Percentiles rank a stretch among this genome's conserved stretches.
phyloP scores from a whole-genome alignment of 2,113 vertebrate genomes.

The Ploceus nigricollis region DNA sequence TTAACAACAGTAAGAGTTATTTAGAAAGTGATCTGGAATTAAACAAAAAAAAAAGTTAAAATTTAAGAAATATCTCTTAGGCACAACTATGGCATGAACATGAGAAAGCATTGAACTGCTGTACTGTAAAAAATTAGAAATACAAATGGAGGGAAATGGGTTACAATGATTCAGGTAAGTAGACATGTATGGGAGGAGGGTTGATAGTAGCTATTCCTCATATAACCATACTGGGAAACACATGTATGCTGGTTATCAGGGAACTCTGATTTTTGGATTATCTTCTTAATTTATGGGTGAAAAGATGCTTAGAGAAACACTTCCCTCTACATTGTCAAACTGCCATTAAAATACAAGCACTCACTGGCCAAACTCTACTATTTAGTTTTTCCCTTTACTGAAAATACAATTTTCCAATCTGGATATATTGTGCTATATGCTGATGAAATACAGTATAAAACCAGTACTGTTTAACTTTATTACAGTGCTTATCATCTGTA shows the following conservation, averaged over 20 bases:
- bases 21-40: background rate
- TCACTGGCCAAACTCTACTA: background rate
- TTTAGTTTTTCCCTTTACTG: background rate
- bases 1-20: background rate
- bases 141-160: background rate
- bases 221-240: background rate
- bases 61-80: background rate
- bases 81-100: background rate
- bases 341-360: background rate
- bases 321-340: background rate
- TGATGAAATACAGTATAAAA: background rate
- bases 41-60: background rate
- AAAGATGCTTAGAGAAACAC: background rate
- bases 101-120: background rate
- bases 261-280: background rate
- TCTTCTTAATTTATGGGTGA: background rate
- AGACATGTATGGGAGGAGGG: background rate
- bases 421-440: background rate
- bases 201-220: background rate
- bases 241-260: background rate
- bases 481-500: background rate
- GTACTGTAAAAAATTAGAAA: background rate
- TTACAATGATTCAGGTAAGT: background rate
- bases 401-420: background rate
- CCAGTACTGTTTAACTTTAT: background rate